These are phyloP conservation scores for Zaprionus nigranus DNA, from an alignment of 1,140 invertebrate species.

Conservation along the genomic window DNA sequence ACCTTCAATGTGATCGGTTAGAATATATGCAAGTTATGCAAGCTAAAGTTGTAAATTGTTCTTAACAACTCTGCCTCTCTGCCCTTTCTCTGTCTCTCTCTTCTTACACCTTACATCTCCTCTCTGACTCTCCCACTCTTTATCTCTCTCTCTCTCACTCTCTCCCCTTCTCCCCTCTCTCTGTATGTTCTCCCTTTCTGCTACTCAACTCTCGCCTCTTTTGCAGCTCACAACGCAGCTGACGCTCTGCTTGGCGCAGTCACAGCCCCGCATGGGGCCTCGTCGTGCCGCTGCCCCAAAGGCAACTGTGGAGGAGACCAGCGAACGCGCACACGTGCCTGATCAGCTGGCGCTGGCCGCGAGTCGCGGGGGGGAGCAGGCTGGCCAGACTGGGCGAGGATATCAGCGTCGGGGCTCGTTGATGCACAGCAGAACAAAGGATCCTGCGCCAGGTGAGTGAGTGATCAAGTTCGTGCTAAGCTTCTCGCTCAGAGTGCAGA, in stretches of 20 bases:
- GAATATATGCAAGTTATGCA: too few relatives aligned
- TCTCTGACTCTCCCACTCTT: too few relatives aligned
- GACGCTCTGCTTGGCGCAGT: slow-evolving; percentile 14
- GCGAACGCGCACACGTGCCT: slow-evolving; percentile 53
- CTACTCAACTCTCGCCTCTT: slow-evolving; percentile 13
- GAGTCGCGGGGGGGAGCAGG: slow-evolving; percentile 52
- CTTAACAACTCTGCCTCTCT: too few relatives aligned
- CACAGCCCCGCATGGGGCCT: slow-evolving; percentile 30
- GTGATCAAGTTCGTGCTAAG: background rate
- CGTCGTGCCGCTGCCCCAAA: slow-evolving; percentile 37
- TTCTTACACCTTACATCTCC: too few relatives aligned
- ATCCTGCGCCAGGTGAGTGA: slow-evolving; percentile 20
- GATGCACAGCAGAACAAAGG: slow-evolving; percentile 40
- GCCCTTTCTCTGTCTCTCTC: too few relatives aligned
- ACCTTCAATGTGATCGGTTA: too few relatives aligned
- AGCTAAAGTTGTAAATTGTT: too few relatives aligned
- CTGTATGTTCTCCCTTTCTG: background rate
- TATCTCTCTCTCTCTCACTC: too few relatives aligned
- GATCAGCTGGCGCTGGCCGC: slow-evolving; percentile 70
- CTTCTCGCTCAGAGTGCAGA: background rate
- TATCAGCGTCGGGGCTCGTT: slow-evolving; percentile 50
- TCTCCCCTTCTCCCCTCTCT: background rate
- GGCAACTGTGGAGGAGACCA: slow-evolving; percentile 48
- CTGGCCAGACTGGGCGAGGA: slow-evolving; percentile 45
- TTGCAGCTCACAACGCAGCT: slow-evolving; percentile 26